These are phyloP conservation scores for Marcusenius ussheri DNA, from an alignment of 2,113 vertebrate species.

Conservation along the genomic window DNA sequence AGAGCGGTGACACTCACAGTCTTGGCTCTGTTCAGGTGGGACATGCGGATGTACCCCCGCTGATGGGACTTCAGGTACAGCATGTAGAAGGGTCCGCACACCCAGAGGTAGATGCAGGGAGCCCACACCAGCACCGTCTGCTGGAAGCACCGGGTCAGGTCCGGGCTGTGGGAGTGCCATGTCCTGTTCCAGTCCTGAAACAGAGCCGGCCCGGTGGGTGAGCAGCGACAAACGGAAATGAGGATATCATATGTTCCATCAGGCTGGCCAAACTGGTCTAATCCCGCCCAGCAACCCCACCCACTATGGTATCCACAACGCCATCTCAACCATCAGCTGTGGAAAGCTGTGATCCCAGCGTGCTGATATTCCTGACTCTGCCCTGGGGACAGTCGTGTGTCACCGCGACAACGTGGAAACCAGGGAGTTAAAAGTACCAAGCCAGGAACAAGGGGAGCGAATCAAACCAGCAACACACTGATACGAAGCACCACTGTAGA, in stretches of 20 bases:
- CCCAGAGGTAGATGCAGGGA: constrained; percentile 86
- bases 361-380: neutral
- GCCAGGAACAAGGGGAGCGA: neutral
- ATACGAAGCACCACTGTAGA: neutral
- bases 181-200: constrained; percentile 81
- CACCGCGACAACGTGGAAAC: neutral
- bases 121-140: constrained; percentile 81
- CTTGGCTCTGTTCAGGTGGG: constrained; percentile 83
- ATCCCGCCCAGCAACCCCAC: neutral
- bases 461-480: neutral
- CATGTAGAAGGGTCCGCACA: constrained; percentile 73
- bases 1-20: constrained; percentile 62
- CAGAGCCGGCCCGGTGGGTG: neutral
- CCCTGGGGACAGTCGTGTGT: neutral
- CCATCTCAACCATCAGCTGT: neutral
- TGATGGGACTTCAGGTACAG: constrained; percentile 69
- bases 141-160: constrained; percentile 89
- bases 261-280: neutral
- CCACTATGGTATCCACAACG: neutral
- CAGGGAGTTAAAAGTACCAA: neutral
- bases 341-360: neutral
- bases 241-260: neutral
- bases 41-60: constrained; percentile 89
- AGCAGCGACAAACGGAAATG: neutral
- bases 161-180: constrained; percentile 74